Conservation (phyloP, 2,113 vertebrate genomes). For the Cryptomyrus ogoouensis region DNA sequence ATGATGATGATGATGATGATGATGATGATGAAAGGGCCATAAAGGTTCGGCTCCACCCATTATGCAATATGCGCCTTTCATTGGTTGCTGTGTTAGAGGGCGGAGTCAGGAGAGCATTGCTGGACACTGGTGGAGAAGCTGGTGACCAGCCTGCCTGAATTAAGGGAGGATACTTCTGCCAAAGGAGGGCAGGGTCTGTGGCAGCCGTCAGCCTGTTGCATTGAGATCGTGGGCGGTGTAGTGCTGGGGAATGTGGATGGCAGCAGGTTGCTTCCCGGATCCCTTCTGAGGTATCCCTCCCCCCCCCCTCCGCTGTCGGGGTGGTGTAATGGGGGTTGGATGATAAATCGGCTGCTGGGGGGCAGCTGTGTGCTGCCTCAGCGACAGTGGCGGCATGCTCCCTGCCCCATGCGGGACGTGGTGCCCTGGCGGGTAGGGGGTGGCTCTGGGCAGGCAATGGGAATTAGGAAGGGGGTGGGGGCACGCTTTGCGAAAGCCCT, state of each 20-base stretch:
- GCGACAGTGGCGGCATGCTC: not conserved
- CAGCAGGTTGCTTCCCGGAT: not conserved
- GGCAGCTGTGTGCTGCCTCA: constrained; percentile 14
- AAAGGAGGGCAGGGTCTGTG: constrained; percentile 46
- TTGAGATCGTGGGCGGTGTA: constrained; percentile 41
- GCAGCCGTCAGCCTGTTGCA: constrained; percentile 50
- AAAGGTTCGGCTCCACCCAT: not conserved
- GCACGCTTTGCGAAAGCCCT: not conserved
- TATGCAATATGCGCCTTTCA: constrained; percentile 35
- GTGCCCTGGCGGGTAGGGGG: not conserved
- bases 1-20: too few relatives aligned
- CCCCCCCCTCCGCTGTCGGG: not conserved
- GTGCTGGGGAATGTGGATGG: constrained; percentile 1
- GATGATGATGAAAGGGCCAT: not conserved
- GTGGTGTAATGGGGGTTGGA: not conserved
- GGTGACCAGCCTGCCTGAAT: constrained; percentile 46
- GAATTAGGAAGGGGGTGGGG: constrained; percentile 31
- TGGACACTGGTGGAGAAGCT: constrained; percentile 40
- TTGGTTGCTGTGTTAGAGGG: not conserved
- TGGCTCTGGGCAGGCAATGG: constrained; percentile 44
- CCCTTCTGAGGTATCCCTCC: not conserved
- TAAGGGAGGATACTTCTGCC: constrained; percentile 36
- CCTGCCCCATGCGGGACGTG: not conserved
- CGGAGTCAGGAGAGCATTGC: constrained; percentile 58
- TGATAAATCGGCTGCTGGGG: constrained; percentile 8